Evolutionary conservation across 2,797 vertebrate genomes (phyloP).

Genomic region (Pitangus sulphuratus): DNA sequence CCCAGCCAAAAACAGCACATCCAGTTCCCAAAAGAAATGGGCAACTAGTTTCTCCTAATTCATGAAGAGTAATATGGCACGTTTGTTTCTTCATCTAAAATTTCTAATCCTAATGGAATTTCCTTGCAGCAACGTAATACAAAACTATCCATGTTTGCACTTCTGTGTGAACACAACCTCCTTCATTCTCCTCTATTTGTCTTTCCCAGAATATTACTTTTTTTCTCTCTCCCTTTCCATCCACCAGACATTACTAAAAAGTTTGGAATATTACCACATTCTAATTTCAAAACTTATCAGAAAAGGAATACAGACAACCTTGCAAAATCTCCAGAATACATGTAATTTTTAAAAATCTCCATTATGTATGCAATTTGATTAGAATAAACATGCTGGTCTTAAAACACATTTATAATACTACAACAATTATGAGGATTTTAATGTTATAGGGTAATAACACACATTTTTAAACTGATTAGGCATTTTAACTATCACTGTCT

Average conservation of each 20-base stretch:
- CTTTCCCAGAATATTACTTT: not conserved
- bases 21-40: not conserved
- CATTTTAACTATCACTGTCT: slow-evolving; percentile 20
- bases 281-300: not conserved
- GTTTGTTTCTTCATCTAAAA: not conserved
- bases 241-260: not conserved
- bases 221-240: not conserved
- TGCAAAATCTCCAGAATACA: not conserved
- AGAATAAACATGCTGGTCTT: not conserved
- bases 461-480: slow-evolving; percentile 10
- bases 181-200: not conserved
- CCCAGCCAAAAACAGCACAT: not conserved
- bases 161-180: not conserved
- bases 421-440: not conserved
- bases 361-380: not conserved
- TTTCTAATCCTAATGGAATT: not conserved
- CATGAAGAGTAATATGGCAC: fast-evolving
- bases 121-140: not conserved
- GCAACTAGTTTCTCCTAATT: not conserved
- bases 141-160: not conserved
- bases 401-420: not conserved
- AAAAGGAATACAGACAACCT: not conserved
- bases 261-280: not conserved
- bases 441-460: not conserved
- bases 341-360: not conserved